Conservation (phyloP, 2,888 invertebrate genomes). For the Hermodice carunculata region DNA sequence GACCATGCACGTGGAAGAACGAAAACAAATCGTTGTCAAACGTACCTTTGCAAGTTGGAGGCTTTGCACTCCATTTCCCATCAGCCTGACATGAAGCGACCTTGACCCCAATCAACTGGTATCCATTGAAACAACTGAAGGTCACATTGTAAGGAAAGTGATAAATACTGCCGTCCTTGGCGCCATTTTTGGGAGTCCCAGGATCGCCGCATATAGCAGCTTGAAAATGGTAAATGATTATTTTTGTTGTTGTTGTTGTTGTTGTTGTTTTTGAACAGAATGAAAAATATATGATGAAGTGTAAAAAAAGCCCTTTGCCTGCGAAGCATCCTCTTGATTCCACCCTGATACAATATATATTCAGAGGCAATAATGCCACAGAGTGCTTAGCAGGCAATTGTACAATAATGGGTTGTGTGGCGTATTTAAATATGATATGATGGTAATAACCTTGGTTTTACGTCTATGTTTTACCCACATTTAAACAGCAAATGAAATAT, state of each 20-base stretch:
- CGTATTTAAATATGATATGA: no score
- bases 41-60: background rate
- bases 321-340: background rate
- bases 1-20: background rate
- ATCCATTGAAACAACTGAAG: background rate
- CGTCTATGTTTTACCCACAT: no score
- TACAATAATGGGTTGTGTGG: no score
- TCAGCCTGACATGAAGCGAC: background rate
- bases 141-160: background rate
- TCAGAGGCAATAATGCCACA: no score
- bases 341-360: background rate
- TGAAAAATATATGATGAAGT: background rate
- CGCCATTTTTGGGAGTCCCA: background rate
- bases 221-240: background rate
- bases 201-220: constrained; percentile 1
- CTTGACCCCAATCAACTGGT: background rate
- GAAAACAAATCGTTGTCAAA: background rate
- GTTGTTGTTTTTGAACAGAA: no score
- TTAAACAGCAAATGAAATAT: no score
- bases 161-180: constrained; percentile 1
- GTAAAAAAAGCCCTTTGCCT: background rate
- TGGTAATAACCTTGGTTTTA: no score
- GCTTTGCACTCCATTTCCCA: background rate
- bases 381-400: no score
- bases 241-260: no score